Evolutionary conservation across 1,140 invertebrate genomes (phyloP), one percentile per base, ranked within the genome.

Genomic region (Mycetomoellerius zeteki): DNA sequence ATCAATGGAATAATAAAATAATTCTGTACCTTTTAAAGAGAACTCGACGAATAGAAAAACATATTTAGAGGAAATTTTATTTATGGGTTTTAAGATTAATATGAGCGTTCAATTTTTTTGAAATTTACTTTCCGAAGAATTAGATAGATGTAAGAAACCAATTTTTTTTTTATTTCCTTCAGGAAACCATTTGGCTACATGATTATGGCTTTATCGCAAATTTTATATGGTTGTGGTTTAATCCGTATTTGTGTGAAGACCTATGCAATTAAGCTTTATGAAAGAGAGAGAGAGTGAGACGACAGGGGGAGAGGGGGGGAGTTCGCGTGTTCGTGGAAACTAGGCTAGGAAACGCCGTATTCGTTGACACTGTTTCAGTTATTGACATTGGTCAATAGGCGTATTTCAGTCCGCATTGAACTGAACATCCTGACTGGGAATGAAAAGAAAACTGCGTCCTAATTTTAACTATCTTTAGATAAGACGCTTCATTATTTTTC

Each of bases 201-300:
- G 54, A 60, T 64, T 65, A 52, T 33, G 37, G 0, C 43, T 65
- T 60, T 76, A 54, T 43, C 24, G 43, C 24, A 19, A 76, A 58
- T n/a, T 88, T 90, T 82, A 62, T 86, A 89, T 6, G 87, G 65
- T 89, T 89, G 72, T 85, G 75, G 56, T 80, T 90, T 77, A 89
- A 90, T 82, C 62, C 85, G 47, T 16, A 71, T 60, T 77, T 71
- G 50, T 27, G n/a, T 37, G 85, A 87, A 90, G 85, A 82, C 71
- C 43, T 71, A 89, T 52, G 58, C 47, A 82, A 89, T 89, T 78
- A 86, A 82, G 75, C 54, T 81, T 86, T 24, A 86, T 56, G 10
- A 56, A 19, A 69, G 37, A 47, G 12, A 24, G n/a, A 43, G 10
- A 12, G 64, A 12, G 3, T 14, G n/a, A 21, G 10, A 37, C 8